phyloP scores from a whole-genome alignment of 2,797 vertebrate genomes.

The Gadopsis bispinosus region DNA sequence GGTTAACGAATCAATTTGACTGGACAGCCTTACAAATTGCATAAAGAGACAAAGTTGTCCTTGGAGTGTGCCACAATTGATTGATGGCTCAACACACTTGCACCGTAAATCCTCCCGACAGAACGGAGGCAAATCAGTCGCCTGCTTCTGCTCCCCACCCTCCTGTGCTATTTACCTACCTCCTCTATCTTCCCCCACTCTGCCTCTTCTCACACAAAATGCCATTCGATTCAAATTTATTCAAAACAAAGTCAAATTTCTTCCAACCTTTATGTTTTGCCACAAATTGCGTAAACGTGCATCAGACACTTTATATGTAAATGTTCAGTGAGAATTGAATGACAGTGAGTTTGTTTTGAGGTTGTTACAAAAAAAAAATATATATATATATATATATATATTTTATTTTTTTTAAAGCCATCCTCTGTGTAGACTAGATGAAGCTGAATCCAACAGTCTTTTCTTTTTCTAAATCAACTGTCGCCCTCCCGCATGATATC shows the following conservation, averaged over 20 bases:
- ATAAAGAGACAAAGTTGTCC: conserved; percentile 87
- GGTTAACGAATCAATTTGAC: conserved; percentile 88
- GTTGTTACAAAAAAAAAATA: conserved; percentile 72
- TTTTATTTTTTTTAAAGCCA: too few species aligned
- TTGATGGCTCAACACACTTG: conserved; percentile 84
- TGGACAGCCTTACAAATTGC: conserved; percentile 87
- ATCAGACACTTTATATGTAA: conserved; percentile 84
- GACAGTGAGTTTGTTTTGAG: conserved; percentile 74
- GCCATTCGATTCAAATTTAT: conserved; percentile 65
- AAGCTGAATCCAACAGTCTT: background rate
- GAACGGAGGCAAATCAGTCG: conserved; percentile 81
- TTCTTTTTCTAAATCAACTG: conserved; percentile 33
- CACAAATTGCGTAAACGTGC: conserved; percentile 71
- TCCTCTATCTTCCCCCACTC: conserved; percentile 45
- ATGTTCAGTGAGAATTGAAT: conserved; percentile 76
- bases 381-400: too few species aligned
- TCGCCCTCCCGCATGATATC: conserved; percentile 49
- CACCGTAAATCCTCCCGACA: conserved; percentile 85
- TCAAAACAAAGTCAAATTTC: conserved; percentile 71
- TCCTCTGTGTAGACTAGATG: conserved; percentile 45
- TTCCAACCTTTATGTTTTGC: conserved; percentile 68
- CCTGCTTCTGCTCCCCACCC: conserved; percentile 58
- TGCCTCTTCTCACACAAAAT: conserved; percentile 53
- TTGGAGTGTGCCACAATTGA: conserved; percentile 83
- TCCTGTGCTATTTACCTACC: conserved; percentile 62